Base-by-base conservation (phyloP, 2,888 invertebrate genomes). In the Sinohyriopsis cumingii region DNA sequence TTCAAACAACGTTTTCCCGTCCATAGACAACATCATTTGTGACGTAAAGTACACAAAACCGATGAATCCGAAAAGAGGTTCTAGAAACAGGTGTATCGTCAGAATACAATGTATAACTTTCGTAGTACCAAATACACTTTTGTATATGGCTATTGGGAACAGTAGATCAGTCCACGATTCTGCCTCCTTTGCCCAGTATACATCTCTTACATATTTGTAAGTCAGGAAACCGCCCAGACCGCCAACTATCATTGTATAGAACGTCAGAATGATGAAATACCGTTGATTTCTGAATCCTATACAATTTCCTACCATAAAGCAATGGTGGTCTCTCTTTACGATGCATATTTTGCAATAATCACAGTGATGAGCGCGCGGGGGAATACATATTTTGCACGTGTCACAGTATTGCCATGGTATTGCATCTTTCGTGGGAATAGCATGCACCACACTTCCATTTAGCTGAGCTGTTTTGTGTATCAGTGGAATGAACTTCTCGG, bases 251-350 rank as follows among this genome's bases (percentile, higher is more conserved):
- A 73, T 55, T 15, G 72, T 71, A 62, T 82, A 83, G 60, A 82
- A 81, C 15, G 71, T 61, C 65, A 83, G 54, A 20, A 84, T 72
- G 22, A 84, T 71, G 65, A 85, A 86, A 67, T 81, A 85, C 22
- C 84, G 72, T 67, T 86, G 86, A 71, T 85, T 86, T 53, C 77
- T 79, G 69, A 81, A 81, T 18, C 84, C 84, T 24, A 84, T 77
- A 69, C 84, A 81, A 15, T 78, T 80, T 18, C 85, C 87, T n/a
- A 86, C 79, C 65, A 88, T 76, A 71, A 77, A 86, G 67, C 88
- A 88, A 70, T 88, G 88, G 68, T 88, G 87, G 70, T 88, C 87
- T 15, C 86, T 73, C 59, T 84, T 85, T 53, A 84, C 66, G 3
- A 87, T 82, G 72, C 88, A 88, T 45, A 63, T 77, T 62, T 81